Conservation (phyloP, 2,113 vertebrate species). For the Martes martes region DNA sequence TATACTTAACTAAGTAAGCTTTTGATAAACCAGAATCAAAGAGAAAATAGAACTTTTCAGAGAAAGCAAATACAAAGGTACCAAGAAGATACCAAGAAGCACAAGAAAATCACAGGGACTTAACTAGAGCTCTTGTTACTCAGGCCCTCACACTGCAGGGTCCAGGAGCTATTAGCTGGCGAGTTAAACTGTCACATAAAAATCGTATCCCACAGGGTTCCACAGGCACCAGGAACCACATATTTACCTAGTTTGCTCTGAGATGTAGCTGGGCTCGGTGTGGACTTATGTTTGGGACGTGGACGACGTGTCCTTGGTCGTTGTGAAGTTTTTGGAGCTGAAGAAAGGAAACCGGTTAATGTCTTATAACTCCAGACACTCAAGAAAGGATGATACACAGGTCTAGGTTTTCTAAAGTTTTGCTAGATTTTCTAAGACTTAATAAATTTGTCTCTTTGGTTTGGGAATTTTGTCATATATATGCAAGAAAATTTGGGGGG, state of each 20-base stretch:
- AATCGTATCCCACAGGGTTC: not conserved
- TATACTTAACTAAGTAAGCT: not conserved
- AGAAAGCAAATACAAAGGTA: not conserved
- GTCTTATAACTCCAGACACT: not conserved
- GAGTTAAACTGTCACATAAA: not conserved
- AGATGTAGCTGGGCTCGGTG: slow-evolving; percentile 31
- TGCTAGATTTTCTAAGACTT: not conserved
- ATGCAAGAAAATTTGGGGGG: not conserved
- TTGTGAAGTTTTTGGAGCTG: slow-evolving; percentile 61
- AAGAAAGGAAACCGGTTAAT: slow-evolving; percentile 70
- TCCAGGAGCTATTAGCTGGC: not conserved
- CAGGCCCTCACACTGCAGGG: not conserved
- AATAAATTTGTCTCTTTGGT: not conserved
- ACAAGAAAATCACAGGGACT: not conserved
- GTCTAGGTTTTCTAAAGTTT: not conserved
- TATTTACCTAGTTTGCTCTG: slow-evolving; percentile 72
- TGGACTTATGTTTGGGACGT: slow-evolving; percentile 54
- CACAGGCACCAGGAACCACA: not conserved
- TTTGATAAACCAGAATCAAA: not conserved
- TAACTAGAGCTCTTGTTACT: not conserved
- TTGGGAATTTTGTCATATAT: not conserved
- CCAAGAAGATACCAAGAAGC: not conserved
- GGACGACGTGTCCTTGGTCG: slow-evolving; percentile 37
- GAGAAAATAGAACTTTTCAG: not conserved
- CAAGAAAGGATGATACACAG: not conserved